Evolutionary conservation across 2,113 vertebrate species (phyloP), one percentile per base, ranked within the genome.

Genomic region (Barnardius zonarius): DNA sequence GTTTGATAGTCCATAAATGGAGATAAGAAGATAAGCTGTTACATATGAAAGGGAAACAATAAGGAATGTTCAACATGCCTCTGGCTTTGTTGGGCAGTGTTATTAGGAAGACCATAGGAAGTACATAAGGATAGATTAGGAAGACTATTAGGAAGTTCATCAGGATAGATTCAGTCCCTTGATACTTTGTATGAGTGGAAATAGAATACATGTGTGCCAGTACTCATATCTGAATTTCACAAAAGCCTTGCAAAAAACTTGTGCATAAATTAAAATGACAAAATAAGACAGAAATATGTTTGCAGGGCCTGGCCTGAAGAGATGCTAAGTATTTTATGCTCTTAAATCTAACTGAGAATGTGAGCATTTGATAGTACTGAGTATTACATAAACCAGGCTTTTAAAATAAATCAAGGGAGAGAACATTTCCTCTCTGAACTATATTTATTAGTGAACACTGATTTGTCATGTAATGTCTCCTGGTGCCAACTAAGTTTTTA

Each of bases 151-250:
- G 57, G 13, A 91, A 49, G 90, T 97, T 97, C 84, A 72, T 86
- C 54, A 93, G 46, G 66, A 75, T 73, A 85, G 74, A 84, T 61
- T 66, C 66, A 84, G 75, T 95, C 74, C 84, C 88, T 91, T 93
- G 92, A 92, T 92, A 68, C 84, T 97, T 95, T 94, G 57, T 96
- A 76, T 78, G 46, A 84, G 95, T 24, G 41, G 89, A 75, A 96
- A 46, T 74, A 54, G 28, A 35, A 52, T 76, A 30, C 3, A 4
- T 55, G 35, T 85, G 35, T 90, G 63, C 39, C 57, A 64, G 54
- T 46, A 44, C 43, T 90, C 22, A 2, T 67, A 83, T 20, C 37
- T 77, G 73, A 88, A 81, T 86, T 92, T 77, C 54, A 54, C 39
- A 80, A 83, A 81, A 80, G 67, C 49, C 61, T 39, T 37, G 46